phyloP scores from a whole-genome alignment of 2,113 vertebrate genomes.

The Chlorodrepanis virens region DNA sequence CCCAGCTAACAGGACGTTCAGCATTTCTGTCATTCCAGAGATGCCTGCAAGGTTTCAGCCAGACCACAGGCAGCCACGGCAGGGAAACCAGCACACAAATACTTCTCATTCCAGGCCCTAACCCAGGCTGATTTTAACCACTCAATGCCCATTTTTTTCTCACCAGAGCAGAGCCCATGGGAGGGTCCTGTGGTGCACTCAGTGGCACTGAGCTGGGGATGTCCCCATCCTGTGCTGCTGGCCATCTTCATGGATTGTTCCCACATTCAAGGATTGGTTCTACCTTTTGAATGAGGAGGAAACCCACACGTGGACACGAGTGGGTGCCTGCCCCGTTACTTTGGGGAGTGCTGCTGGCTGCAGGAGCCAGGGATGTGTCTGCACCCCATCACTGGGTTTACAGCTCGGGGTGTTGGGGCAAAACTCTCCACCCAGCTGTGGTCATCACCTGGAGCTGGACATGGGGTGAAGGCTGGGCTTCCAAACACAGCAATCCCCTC shows the following conservation, averaged over 20 bases:
- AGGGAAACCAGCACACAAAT: constrained; percentile 12
- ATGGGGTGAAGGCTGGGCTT: accelerated
- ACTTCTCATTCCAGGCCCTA: neutral
- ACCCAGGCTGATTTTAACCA: neutral
- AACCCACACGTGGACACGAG: accelerated
- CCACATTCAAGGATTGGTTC: neutral
- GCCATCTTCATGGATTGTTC: neutral
- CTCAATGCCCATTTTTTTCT: neutral
- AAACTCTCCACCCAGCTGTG: neutral
- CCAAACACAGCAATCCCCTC: neutral
- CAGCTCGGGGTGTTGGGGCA: neutral
- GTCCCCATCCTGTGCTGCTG: neutral
- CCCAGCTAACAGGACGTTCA: neutral
- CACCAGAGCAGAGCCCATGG: accelerated
- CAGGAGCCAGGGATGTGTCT: neutral
- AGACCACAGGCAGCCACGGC: constrained; percentile 5
- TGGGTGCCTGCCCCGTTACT: neutral
- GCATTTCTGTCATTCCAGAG: constrained; percentile 57
- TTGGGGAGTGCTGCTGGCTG: accelerated
- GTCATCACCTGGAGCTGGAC: neutral
- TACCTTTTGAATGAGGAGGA: neutral
- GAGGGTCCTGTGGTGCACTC: neutral
- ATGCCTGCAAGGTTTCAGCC: constrained; percentile 37
- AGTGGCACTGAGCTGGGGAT: neutral
- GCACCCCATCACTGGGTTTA: neutral